Conservation (phyloP, 2,113 vertebrate genomes). For the Zonotrichia leucophrys region DNA sequence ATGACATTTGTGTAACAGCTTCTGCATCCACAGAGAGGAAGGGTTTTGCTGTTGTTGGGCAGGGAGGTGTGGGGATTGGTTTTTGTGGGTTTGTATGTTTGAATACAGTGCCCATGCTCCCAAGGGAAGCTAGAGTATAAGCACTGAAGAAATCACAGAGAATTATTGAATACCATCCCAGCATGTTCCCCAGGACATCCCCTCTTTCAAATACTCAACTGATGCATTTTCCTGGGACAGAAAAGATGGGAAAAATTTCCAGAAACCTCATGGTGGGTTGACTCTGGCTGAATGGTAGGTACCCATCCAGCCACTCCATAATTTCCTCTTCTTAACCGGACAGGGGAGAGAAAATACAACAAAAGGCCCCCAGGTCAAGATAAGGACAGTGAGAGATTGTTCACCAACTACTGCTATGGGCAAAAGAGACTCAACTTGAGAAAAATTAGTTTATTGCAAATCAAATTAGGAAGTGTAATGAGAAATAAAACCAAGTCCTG, state of each 20-base stretch:
- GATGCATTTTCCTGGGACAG: background rate
- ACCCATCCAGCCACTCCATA: background rate
- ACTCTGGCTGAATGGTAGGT: background rate
- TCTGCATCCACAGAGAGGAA: background rate
- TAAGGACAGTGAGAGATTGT: background rate
- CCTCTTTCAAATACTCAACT: background rate
- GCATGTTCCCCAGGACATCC: background rate
- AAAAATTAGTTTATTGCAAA: background rate
- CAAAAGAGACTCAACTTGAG: background rate
- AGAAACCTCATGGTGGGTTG: background rate
- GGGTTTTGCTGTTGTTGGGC: background rate
- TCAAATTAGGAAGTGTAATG: background rate
- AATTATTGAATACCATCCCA: background rate
- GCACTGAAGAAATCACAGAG: background rate
- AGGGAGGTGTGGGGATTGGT: background rate
- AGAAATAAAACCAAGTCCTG: background rate
- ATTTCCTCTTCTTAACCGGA: background rate
- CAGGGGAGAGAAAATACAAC: background rate
- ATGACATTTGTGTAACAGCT: background rate
- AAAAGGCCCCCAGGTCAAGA: background rate
- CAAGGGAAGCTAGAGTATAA: background rate
- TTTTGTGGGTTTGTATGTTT: background rate
- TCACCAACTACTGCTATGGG: accelerated
- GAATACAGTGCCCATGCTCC: background rate
- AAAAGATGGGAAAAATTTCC: background rate